Percentiles rank a stretch among this genome's conserved stretches.
Conservation (phyloP, 2,797 vertebrate species). For the Sitta carolinensis region DNA sequence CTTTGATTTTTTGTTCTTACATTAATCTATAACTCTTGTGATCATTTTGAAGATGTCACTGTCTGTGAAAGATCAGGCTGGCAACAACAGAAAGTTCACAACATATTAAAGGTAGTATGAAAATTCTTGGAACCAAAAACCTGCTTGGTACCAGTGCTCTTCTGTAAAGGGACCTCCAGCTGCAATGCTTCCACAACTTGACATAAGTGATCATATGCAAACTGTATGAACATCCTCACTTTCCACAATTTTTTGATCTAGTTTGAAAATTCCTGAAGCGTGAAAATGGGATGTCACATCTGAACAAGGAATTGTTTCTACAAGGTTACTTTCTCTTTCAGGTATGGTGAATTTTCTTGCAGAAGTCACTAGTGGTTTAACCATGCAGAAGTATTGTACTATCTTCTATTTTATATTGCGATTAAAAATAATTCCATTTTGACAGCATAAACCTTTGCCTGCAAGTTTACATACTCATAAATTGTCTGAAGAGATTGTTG, state of each 20-base stretch:
- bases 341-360: neutral
- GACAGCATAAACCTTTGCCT: neutral
- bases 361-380: neutral
- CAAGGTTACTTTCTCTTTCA: neutral
- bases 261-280: neutral
- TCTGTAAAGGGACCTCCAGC: neutral
- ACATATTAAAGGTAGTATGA: neutral
- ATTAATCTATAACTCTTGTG: neutral
- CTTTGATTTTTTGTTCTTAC: neutral
- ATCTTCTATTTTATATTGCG: neutral
- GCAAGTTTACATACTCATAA: neutral
- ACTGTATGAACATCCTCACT: neutral
- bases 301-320: neutral
- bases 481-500: neutral
- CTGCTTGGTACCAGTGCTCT: neutral
- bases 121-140: neutral
- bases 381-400: neutral
- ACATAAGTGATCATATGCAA: neutral
- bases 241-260: neutral
- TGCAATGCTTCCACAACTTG: accelerated
- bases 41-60: neutral
- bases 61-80: neutral
- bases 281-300: neutral
- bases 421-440: neutral
- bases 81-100: neutral